Base-by-base conservation (phyloP, 2,113 vertebrate species). In the Pteruthius melanotis region DNA sequence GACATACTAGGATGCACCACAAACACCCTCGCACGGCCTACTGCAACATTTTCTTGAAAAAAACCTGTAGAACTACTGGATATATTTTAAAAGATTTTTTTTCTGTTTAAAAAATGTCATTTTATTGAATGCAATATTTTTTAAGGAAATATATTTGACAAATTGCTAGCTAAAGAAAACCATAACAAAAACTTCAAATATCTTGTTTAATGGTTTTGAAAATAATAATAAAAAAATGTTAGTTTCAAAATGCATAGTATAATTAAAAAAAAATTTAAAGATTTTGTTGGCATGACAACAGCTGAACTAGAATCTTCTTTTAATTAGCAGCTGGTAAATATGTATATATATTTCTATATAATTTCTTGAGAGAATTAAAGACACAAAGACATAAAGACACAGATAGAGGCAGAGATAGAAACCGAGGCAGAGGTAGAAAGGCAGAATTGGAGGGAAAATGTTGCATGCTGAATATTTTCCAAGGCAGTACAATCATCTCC, bases 21-120 rank as follows among this genome's bases (percentile, higher is more conserved):
- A 60, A 33, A 2, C 3, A 60, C 24, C 10, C 6, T 77, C 17
- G 1, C 11, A 70, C 0, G 0, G 10, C 2, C 40, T 87, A 21
- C 20, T 39, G 16, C 9, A 50, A 19, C 1, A n/a, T 33, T 90
- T 90, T 83, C 9, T 54, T 68, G 2, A 22, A 31, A 82, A 82
- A 90, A 91, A 28, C 1, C 15, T 57, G 12, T 35, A 28, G 16
- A 77, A 86, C 14, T 70, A 24, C 5, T 53, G 23, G 18, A 42
- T 24, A 21, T 24, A 35, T 54, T 83, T 66, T 22, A 10, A 80
- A 76, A 4, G 40, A 53, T 2, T 8, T 39, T 91, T 80, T 47
- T 59, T 37, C 35, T 31, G 4, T 3, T 44, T 61, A 31, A 83
- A 90, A 87, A 90, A 40, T 44, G 0, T 27, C 0, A 30, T 79